Base-by-base conservation (phyloP, 2,888 invertebrate species). In the Nomada fabriciana region DNA sequence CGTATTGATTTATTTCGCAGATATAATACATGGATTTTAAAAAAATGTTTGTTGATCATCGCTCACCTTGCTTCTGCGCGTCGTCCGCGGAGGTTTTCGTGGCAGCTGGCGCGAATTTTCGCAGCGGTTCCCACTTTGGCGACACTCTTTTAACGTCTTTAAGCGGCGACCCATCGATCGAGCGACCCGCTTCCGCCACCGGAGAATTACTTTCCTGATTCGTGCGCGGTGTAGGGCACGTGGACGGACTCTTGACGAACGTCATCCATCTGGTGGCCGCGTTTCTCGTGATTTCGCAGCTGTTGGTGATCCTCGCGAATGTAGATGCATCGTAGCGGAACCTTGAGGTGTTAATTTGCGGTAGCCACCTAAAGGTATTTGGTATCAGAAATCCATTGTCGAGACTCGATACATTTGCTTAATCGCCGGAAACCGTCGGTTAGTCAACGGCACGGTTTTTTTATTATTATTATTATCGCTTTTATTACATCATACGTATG, bases 191-290 rank as follows among this genome's bases (percentile, higher is more conserved):
- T 13, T 83, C 85, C 18, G 15, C 29, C 69, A 42, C 25, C 59
- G 79, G 61, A 42, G 74, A 43, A 13, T 83, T 83, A 50, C 84
- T 64, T n/a, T 89, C 91, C 23, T 83, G 74, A 42, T 84, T 80
- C 57, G 72, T 83, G 55, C 83, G 76, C 50, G 88, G 87, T n/a
- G 83, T 55, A 18, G 89, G 83, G 59, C 69, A 71, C 7, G 91
- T 88, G 18, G 90, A 88, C n/a, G 91, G 86, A 64, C 85, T 88
- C 63, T 88, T 90, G 11, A 80, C 82, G 75, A 89, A 91, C 18
- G 88, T 87, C 82, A 89, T 88, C 92, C 92, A 92, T 50, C 88
- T 85, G 52, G 79, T 77, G 11, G 86, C 79, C n/a, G 86, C 73
- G 67, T 65, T 75, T 74, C 79, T 78, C 20, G 85, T 82, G 57